phyloP scores from a whole-genome alignment of 2,888 invertebrate genomes.

The Temnothorax rugatulus region DNA sequence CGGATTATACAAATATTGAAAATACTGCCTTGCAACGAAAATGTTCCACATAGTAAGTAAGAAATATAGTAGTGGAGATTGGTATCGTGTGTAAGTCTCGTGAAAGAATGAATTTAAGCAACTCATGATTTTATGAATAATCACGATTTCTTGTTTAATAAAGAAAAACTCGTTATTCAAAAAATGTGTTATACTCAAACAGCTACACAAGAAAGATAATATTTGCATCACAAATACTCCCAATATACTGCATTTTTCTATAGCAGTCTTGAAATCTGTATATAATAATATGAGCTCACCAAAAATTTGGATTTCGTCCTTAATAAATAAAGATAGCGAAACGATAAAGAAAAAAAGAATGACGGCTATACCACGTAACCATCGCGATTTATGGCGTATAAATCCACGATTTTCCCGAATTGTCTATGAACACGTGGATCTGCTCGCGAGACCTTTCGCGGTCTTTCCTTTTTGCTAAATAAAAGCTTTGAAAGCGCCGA shows the following conservation, averaged over 20 bases:
- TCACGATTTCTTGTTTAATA: not conserved
- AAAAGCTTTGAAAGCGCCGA: constrained; percentile 3
- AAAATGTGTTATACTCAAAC: not conserved
- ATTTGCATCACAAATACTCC: not conserved
- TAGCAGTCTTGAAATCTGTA: not conserved
- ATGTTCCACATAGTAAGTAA: not conserved
- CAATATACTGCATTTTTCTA: not conserved
- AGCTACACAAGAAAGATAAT: not conserved
- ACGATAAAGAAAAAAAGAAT: not conserved
- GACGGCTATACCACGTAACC: not conserved
- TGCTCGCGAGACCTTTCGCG: not conserved
- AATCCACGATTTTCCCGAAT: not conserved
- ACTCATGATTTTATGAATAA: constrained; percentile 2
- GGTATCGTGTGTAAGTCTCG: not conserved
- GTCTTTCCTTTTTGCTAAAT: not conserved
- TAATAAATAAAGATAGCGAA: constrained; percentile 1
- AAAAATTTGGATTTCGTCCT: not conserved
- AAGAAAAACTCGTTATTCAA: not conserved
- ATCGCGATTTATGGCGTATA: not conserved
- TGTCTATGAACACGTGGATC: not conserved
- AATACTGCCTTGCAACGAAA: not conserved
- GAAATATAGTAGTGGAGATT: constrained; percentile 4
- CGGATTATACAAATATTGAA: constrained; percentile 4
- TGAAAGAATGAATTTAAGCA: not conserved
- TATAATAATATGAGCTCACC: not conserved